Base-by-base conservation (phyloP, 2,797 vertebrate genomes). In the Sphenodon punctatus region DNA sequence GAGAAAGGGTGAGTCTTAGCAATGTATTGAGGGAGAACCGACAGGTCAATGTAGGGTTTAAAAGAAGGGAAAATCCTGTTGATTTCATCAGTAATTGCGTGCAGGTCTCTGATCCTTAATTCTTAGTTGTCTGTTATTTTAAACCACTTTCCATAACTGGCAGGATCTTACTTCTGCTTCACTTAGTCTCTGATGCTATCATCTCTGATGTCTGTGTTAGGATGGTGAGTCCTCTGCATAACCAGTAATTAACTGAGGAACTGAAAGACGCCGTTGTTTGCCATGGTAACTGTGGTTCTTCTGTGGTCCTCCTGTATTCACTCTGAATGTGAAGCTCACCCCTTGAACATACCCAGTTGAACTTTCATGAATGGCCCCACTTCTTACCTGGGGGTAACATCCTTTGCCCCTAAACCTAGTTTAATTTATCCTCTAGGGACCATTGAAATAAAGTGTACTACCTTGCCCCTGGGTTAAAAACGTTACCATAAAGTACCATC, bases 211-310 rank as follows among this genome's bases (percentile, higher is more conserved):
- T 65, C 27, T 67, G 74, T 60, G 2, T 75, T 56, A 61, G 55
- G 80, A 67, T 48, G 75, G 58, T 45, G 4, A 2, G 65, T 70
- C 82, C 43, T 20, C 39, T 55, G 46, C 2, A 80, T 63, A 74
- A 78, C 11, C 45, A 8, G 11, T 27, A 75, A 76, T 63, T 80
- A 27, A 10, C 1, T 14, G 10, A 15, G 25, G 17, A 51, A 75
- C 66, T 49, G 34, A 63, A 48, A 48, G 25, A 23, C 48, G 48
- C 23, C 48, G 23, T 23, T 48, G 48, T 22, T 25, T 48, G 12
- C 11, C 46, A 48, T 48, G 46, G 46, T 25, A 48, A 48, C 46
- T 48, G 22, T 48, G 46, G 23, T 48, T 48, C 17, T 34, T 7
- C 27, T 49, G 14, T n/a, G n/a, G n/a, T n/a, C n/a, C n/a, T n/a